phyloP scores from a whole-genome alignment of 2,113 vertebrate species.

The Nesogale talazaci region DNA sequence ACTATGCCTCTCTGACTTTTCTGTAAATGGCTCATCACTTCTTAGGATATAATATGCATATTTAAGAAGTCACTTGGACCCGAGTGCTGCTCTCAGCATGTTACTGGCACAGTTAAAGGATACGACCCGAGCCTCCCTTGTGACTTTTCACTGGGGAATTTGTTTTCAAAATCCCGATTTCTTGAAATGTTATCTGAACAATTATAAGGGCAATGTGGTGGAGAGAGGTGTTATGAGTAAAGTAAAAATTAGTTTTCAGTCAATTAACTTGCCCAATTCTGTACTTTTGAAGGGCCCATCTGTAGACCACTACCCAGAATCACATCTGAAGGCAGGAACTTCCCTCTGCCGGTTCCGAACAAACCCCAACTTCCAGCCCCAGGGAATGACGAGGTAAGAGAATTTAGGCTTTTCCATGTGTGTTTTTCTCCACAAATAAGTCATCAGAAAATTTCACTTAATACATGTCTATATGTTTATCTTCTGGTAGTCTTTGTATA shows the following conservation, averaged over 20 bases:
- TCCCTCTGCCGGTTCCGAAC: conserved; percentile 79
- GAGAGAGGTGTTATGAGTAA: background rate
- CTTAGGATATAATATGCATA: background rate
- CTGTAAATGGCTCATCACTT: background rate
- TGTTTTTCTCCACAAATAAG: background rate
- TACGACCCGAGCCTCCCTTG: background rate
- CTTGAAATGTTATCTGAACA: conserved; percentile 29
- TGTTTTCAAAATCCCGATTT: conserved; percentile 16
- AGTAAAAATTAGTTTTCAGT: background rate
- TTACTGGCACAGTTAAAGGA: background rate
- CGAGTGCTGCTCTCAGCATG: background rate
- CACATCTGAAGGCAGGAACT: conserved; percentile 75
- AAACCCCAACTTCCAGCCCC: conserved; percentile 71
- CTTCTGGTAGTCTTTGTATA: background rate
- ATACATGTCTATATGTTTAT: background rate
- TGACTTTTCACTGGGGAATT: background rate
- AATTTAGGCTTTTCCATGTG: background rate
- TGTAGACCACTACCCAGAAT: conserved; percentile 82
- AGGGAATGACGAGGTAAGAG: conserved; percentile 80
- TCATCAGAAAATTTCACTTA: background rate
- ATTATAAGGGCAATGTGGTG: background rate
- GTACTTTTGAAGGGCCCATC: conserved; percentile 63
- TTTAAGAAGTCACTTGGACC: background rate
- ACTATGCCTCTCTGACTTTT: background rate
- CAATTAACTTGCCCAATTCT: conserved; percentile 42